A percentile compares a stretch with the other conserved stretches of the same genome.
phyloP scores from a whole-genome alignment of 2,113 vertebrate genomes.

The Oxygymnocypris stewartii region DNA sequence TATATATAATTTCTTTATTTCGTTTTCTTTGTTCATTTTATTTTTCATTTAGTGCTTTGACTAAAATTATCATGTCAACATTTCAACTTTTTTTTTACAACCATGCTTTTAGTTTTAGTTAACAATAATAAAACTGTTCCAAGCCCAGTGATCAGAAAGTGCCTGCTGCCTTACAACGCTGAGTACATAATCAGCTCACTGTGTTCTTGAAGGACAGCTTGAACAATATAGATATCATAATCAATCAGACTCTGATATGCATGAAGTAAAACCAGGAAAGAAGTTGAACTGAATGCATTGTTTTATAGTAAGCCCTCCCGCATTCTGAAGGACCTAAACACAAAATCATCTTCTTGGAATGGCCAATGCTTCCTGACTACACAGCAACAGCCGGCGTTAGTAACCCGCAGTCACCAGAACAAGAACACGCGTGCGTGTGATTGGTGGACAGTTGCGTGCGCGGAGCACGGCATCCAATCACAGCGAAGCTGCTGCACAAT shows the following conservation, averaged over 20 bases:
- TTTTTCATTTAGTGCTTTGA: too few relatives aligned
- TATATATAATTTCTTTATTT: too few relatives aligned
- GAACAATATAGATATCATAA: background rate
- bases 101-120: background rate
- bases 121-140: background rate
- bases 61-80: too few relatives aligned
- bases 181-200: background rate
- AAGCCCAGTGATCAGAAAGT: background rate
- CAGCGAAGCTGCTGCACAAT: background rate
- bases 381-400: slow-evolving; percentile 36
- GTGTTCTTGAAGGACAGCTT: background rate
- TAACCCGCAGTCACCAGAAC: background rate
- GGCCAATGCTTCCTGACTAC: slow-evolving; percentile 32
- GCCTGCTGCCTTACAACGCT: background rate
- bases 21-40: too few relatives aligned
- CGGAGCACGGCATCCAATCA: slow-evolving; percentile 2
- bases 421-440: background rate
- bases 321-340: background rate
- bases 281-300: background rate
- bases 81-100: too few relatives aligned
- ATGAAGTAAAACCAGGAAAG: background rate
- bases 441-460: background rate
- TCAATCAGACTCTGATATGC: background rate
- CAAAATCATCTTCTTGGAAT: slow-evolving; percentile 25
- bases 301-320: background rate